Base-by-base conservation (phyloP, 2,797 vertebrate species). In the Cyclopterus lumpus region DNA sequence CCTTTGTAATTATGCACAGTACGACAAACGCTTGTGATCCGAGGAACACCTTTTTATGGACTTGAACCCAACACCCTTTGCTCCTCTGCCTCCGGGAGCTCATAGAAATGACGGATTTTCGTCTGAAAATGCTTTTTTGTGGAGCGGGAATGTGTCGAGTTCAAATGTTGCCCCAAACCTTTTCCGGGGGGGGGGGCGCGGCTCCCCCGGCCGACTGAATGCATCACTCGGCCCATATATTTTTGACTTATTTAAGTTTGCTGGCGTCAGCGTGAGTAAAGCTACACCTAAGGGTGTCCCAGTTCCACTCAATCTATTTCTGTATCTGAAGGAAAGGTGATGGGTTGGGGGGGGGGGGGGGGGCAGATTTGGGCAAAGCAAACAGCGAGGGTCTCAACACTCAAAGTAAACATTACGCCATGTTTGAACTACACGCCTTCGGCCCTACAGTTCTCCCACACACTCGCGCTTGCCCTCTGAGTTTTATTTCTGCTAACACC, bases 351-450 rank as follows among this genome's bases (percentile, higher is more conserved):
- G 15, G 78, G 24, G 5, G 51, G 3, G 24, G 30, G 22, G 75
- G 64, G 83, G 71, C 67, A 79, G 53, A 82, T 86, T 81, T 79
- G 88, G 79, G 91, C 85, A 91, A 79, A 91, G 89, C 89, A 93
- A 95, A 94, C 92, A 95, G 86, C 54, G 42, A 92, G 89, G 89
- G 90, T 93, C 92, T 93, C 92, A 90, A 86, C 87, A 86, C 88
- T 91, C 88, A 87, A 83, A 91, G 92, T 89, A 92, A 94, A 94
- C 91, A 94, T 91, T 82, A 74, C 91, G 87, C 89, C 72, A 80
- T 93, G 91, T 95, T 94, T 95, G 93, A 95, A 94, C 93, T 95
- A 79, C 88, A 92, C 91, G 93, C 91, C 90, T 94, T 91, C 76
- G 64, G 87, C 66, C 81, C 83, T 85, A 79, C 88, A 88, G 75